Evolutionary conservation across 2,113 vertebrate genomes (phyloP).

Genomic region (Heterotilapia buettikoferi): DNA sequence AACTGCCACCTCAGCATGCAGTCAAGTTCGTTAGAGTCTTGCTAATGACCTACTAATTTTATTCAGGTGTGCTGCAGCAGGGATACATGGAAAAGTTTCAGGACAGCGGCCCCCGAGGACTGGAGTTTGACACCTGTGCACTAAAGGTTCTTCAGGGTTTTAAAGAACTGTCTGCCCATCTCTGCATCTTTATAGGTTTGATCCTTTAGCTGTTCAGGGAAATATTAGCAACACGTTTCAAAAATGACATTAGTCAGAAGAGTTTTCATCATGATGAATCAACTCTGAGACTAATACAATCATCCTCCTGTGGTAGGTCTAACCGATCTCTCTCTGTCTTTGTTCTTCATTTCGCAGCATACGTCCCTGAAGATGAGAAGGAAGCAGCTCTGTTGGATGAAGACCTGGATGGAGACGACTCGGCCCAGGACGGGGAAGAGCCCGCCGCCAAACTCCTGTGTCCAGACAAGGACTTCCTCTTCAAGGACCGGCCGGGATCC

Average conservation of each 20-base stretch:
- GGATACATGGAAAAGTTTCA: neutral
- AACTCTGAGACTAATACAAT: neutral
- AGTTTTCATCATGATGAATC: neutral
- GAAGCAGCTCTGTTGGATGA: constrained; percentile 88
- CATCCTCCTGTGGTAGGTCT: neutral
- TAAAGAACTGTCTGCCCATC: neutral
- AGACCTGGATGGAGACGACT: constrained; percentile 84
- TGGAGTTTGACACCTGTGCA: neutral
- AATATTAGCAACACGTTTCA: neutral
- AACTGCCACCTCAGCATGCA: neutral
- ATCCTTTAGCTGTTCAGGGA: neutral
- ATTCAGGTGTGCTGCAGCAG: neutral
- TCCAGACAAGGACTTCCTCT: constrained; percentile 83
- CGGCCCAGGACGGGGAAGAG: constrained; percentile 81
- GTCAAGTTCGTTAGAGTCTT: neutral
- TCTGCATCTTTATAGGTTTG: neutral
- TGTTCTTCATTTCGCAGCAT: constrained; percentile 76
- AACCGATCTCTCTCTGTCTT: constrained; percentile 35
- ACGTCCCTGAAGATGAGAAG: constrained; percentile 93
- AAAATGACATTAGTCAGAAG: neutral
- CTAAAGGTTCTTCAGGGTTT: neutral
- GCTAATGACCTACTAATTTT: neutral
- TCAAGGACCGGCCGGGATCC: constrained; percentile 81
- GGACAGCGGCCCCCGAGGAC: neutral
- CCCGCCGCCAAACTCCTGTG: constrained; percentile 85